These are phyloP conservation scores for Agrochola lota DNA, from an alignment of 2,888 invertebrate species.

Conservation along the genomic window DNA sequence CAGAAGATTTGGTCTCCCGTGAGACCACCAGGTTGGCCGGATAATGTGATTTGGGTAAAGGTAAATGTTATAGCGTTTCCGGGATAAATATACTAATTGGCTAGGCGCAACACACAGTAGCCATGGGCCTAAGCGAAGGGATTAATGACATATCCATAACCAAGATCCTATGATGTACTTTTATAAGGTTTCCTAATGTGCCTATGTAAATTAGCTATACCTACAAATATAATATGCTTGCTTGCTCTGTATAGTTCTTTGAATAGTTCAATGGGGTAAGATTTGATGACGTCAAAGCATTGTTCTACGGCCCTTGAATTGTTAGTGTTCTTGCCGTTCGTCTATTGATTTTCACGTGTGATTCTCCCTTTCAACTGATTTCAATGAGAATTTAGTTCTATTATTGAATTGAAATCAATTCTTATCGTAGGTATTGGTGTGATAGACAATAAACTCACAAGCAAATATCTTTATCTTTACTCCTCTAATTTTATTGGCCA, in stretches of 20 bases:
- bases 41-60: conserved; percentile 41
- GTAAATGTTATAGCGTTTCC: conserved; percentile 36
- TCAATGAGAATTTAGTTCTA: conserved; percentile 45
- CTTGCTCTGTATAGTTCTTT: conserved; percentile 5
- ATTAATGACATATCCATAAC: neutral
- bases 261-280: conserved; percentile 24
- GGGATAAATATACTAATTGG: conserved; percentile 2
- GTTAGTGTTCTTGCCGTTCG: conserved; percentile 19
- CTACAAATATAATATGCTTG: conserved; percentile 3
- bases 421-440: conserved; percentile 7
- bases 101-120: neutral
- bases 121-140: neutral
- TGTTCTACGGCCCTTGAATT: conserved; percentile 51
- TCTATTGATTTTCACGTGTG: conserved; percentile 53
- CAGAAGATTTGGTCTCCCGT: conserved; percentile 31
- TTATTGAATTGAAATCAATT: conserved; percentile 35
- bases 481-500: conserved; percentile 1
- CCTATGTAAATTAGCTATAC: conserved; percentile 7
- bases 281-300: conserved; percentile 50
- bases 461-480: conserved; percentile 11
- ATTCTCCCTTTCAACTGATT: conserved; percentile 42
- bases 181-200: neutral
- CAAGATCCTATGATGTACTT: neutral
- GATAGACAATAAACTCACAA: neutral
- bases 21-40: conserved; percentile 31